Conservation (phyloP, 1,140 invertebrate species). For the Artemia franciscana region DNA sequence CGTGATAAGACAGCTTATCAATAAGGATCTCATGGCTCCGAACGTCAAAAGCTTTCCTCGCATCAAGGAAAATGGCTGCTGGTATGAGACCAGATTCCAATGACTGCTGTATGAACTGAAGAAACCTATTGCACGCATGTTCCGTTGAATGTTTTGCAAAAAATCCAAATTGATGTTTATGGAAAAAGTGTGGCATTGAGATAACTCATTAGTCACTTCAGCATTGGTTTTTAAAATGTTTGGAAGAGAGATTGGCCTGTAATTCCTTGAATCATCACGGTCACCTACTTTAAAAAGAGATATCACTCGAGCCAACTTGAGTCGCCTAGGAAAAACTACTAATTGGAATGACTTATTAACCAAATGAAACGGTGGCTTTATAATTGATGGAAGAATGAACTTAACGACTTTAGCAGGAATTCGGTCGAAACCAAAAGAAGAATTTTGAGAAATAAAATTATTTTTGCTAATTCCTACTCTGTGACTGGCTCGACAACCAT, state of each 20-base stretch:
- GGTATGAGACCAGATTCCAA: not conserved
- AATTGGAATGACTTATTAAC: not conserved
- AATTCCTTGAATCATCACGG: not conserved
- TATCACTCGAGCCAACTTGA: too few species aligned
- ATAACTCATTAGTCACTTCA: not conserved
- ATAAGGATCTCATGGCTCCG: not conserved
- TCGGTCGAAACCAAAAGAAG: too few species aligned
- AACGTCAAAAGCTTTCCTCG: not conserved
- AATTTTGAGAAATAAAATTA: not conserved
- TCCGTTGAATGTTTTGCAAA: not conserved
- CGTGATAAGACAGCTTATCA: not conserved
- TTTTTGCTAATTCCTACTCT: not conserved
- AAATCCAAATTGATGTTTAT: not conserved
- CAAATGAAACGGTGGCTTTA: not conserved
- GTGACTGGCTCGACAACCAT: not conserved
- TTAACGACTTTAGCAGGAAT: not conserved
- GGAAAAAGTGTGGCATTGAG: not conserved
- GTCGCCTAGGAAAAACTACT: not conserved
- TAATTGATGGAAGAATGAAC: not conserved
- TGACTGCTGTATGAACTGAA: too few species aligned
- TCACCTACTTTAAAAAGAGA: not conserved
- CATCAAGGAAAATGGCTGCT: not conserved
- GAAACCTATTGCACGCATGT: not conserved
- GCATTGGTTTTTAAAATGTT: not conserved
- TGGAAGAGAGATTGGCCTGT: not conserved